Evolutionary conservation across 2,113 vertebrate genomes (phyloP).

Genomic region (Stictonetta naevosa): DNA sequence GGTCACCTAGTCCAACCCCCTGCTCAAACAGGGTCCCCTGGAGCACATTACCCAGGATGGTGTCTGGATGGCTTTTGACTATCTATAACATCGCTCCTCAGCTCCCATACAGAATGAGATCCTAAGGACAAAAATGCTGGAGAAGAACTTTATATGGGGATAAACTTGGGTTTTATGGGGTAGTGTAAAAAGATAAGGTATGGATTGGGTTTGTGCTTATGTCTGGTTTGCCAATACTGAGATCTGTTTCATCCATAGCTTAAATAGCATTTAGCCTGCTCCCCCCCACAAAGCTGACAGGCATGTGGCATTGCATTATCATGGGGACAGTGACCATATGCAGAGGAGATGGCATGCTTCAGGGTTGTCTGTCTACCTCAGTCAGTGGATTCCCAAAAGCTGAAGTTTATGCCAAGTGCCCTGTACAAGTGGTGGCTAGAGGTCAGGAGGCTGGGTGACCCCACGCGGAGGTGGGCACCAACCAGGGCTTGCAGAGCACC

Average conservation of each 20-base stretch:
- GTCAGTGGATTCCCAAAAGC: neutral
- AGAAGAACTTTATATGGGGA: neutral
- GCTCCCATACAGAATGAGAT: neutral
- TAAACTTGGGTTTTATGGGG: neutral
- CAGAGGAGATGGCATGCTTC: neutral
- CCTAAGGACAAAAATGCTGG: neutral
- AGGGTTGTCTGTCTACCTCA: neutral
- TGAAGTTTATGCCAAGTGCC: neutral
- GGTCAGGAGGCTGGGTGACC: neutral
- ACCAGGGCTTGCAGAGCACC: rapidly evolving
- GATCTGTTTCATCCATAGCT: neutral
- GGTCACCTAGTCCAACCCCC: no score
- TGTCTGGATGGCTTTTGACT: no score
- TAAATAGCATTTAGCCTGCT: neutral
- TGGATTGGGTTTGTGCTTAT: neutral
- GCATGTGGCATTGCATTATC: neutral
- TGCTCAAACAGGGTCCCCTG: no score
- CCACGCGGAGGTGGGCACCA: neutral
- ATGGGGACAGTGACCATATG: neutral
- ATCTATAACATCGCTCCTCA: neutral
- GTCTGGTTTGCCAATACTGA: neutral
- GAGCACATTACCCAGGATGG: no score
- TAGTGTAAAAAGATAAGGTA: neutral
- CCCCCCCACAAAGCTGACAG: neutral
- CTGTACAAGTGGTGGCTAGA: neutral